phyloP scores from a whole-genome alignment of 2,797 vertebrate genomes.

The Onychomys leucogaster region DNA sequence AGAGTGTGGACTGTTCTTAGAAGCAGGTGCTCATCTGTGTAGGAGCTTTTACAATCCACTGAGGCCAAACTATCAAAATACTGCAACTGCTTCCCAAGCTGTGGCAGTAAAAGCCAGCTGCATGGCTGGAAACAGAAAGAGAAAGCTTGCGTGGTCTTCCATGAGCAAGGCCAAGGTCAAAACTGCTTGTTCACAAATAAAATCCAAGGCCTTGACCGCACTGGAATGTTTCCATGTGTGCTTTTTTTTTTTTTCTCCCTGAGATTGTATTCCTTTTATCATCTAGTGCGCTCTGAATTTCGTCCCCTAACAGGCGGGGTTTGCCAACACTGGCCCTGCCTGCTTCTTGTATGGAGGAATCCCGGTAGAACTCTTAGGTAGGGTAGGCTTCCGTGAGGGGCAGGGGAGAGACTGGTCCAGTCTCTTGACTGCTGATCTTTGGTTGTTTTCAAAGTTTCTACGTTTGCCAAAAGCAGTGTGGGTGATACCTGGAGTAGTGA shows the following conservation, averaged over 20 bases:
- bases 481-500: constrained; percentile 37
- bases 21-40: not conserved
- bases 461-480: constrained; percentile 33
- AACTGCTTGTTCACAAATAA: constrained; percentile 42
- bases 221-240: constrained; percentile 19
- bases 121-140: not conserved
- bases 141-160: not conserved
- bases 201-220: constrained; percentile 53
- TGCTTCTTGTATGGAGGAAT: not conserved
- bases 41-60: not conserved
- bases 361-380: not conserved
- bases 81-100: not conserved
- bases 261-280: constrained; percentile 47
- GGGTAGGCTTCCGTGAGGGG: not conserved
- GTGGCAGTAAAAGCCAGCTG: constrained; percentile 45
- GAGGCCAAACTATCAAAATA: not conserved
- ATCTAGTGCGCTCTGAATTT: not conserved
- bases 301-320: not conserved
- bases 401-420: not conserved
- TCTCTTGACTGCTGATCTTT: not conserved
- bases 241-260: not conserved
- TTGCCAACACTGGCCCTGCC: not conserved
- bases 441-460: constrained; percentile 50
- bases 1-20: not conserved
- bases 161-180: constrained; percentile 63